Evolutionary conservation across 2,113 vertebrate species (phyloP), one percentile per base, ranked within the genome.

Genomic region (Argyrosomus japonicus): DNA sequence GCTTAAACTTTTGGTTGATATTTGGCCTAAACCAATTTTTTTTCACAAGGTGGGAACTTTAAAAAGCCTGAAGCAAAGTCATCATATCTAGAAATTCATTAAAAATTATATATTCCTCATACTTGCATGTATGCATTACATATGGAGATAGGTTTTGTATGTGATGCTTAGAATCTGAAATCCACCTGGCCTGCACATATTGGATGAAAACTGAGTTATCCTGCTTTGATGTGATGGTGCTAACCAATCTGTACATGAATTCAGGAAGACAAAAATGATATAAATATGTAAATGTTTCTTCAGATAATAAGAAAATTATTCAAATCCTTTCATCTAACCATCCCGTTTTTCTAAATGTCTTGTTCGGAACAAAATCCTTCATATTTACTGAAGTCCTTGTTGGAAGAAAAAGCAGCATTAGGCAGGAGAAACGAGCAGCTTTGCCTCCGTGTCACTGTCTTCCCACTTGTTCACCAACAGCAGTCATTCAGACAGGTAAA

Each of bases 51-150:
- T 47, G 27, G 47, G 58, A 19, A 57, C 29, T 45, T 51, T 15
- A 62, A 72, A 70, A 54, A 61, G 57, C 57, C 79, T 15, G 1
- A 1, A 45, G 81, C 63, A 64, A 70, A 81, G 36, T 50, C 43
- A 61, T 51, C 29, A 68, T 58, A 54, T 76, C 82, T 57, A 36
- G 29, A 79, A 63, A 69, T 70, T 58, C 29, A 56, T 81, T 19
- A 56, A 17, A 68, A 82, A 68, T 47, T 0, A 21, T 58, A 40
- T 13, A 77, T 73, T 81, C 53, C 19, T 48, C 68, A 58, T 17
- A 74, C 47, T 11, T 78, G 18, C 65, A 62, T 68, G 2, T 50
- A 71, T 57, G 36, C 60, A 57, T 45, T 67, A 50, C n/a, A 57
- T 53, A 71, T 71, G 56, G 62, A 57, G 63, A 69, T 69, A 0